phyloP scores from a whole-genome alignment of 1,140 invertebrate species.

The Calosoma granatense region DNA sequence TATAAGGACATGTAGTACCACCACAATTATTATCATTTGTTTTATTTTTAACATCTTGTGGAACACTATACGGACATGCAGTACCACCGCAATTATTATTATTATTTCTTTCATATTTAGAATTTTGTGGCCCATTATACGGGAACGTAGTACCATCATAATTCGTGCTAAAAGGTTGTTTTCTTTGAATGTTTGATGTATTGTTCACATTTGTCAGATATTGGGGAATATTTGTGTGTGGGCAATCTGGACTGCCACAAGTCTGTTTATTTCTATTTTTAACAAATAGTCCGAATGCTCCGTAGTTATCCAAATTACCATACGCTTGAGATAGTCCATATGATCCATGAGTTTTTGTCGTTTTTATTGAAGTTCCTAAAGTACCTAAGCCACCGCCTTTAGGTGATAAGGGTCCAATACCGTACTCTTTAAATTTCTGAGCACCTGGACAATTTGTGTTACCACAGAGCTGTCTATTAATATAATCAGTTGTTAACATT shows the following conservation, averaged over 20 bases:
- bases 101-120: too few relatives aligned
- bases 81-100: too few relatives aligned
- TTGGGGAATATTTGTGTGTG: neutral
- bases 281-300: conserved; percentile 27
- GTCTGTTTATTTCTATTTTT: conserved; percentile 21
- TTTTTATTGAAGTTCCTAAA: conserved; percentile 4
- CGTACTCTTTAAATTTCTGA: conserved; percentile 28
- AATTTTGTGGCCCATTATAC: too few relatives aligned
- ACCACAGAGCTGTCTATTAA: conserved; percentile 25
- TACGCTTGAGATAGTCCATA: neutral
- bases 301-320: conserved; percentile 26
- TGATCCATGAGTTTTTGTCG: neutral
- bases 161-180: too few relatives aligned
- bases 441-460: conserved; percentile 30
- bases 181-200: too few relatives aligned
- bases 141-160: neutral
- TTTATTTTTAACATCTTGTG: too few relatives aligned
- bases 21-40: too few relatives aligned
- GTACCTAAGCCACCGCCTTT: conserved; percentile 26
- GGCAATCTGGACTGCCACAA: neutral
- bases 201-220: too few relatives aligned
- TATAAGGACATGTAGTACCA: neutral
- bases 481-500: conserved; percentile 23
- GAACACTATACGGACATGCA: too few relatives aligned
- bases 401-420: conserved; percentile 29